phyloP scores from a whole-genome alignment of 2,113 vertebrate genomes.

The Channa argus region DNA sequence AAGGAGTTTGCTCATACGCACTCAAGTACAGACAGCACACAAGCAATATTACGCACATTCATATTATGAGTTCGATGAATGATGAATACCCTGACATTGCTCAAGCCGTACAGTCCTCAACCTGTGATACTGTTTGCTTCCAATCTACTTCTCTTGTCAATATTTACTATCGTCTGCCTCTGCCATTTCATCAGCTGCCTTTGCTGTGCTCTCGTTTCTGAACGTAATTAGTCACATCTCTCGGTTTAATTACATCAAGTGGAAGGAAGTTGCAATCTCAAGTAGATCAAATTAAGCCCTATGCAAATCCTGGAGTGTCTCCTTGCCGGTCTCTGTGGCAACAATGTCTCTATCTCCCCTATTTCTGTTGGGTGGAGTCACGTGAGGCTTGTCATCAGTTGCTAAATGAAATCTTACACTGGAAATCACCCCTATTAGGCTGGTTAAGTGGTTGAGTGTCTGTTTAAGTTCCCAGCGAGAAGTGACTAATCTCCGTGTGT shows the following conservation, averaged over 20 bases:
- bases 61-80: slow-evolving; percentile 25
- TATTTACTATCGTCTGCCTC: slow-evolving; percentile 79
- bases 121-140: slow-evolving; percentile 49
- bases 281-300: slow-evolving; percentile 86
- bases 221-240: slow-evolving; percentile 87
- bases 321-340: slow-evolving; percentile 68
- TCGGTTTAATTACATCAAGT: slow-evolving; percentile 85
- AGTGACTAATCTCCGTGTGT: slow-evolving; percentile 71
- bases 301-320: slow-evolving; percentile 82
- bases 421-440: slow-evolving; percentile 78
- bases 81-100: slow-evolving; percentile 37
- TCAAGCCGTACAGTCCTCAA: slow-evolving; percentile 37
- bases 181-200: slow-evolving; percentile 55
- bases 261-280: slow-evolving; percentile 85
- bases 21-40: not conserved
- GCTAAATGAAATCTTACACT: slow-evolving; percentile 80
- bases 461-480: slow-evolving; percentile 75
- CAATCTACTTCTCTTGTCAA: slow-evolving; percentile 77
- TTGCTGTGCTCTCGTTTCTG: slow-evolving; percentile 70
- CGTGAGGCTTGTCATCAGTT: slow-evolving; percentile 66
- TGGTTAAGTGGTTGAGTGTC: slow-evolving; percentile 76
- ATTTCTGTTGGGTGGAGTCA: slow-evolving; percentile 64
- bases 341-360: slow-evolving; percentile 67
- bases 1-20: not conserved
- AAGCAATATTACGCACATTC: slow-evolving; percentile 3